Evolutionary conservation across 2,888 invertebrate genomes (phyloP), one percentile per base, ranked within the genome.

Genomic region (Drosophila rubida): DNA sequence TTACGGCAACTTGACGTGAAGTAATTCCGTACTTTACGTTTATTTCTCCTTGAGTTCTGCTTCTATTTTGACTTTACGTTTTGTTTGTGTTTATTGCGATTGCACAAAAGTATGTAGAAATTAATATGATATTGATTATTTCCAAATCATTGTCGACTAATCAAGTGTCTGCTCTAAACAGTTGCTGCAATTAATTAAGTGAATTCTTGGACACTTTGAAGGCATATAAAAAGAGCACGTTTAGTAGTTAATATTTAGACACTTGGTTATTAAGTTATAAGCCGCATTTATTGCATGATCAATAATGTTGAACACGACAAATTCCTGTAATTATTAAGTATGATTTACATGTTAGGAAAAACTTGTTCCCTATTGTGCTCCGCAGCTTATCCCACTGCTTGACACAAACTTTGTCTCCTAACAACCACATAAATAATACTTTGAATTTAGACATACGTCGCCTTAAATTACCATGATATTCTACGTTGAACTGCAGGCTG

Each of bases 1-100:
- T 63, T 54, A 16, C 58, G 25, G 13, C 3, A 63, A 60, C 54
- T 62, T 54, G 69, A 69, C 69, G 37, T 59, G 9, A 41, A 65
- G 44, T 74, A 55, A 74, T 67, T 49, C 45, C 9, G 13, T 44
- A 32, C 30, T 58, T 51, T 54, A 55, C 22, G 30, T 30, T 72
- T 54, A 39, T 50, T 63, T 63, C 13, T 49, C 8, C 35, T 16
- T 27, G 35, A 41, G 27, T 23, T 54, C 13, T 30, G 14, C 30
- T 23, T 30, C 35, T 49, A 11, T 14, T 5, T 5, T 48, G 30
- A 7, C 19, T 9, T 30, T 7, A 1, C 6, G 25, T 22, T 35
- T 13, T 35, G 37, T 22, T 44, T 8, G 22, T 13, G 42, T 9
- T 13, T 1, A 27, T n/a, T 2, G 32, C 37, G n/a, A 39, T 14